Conservation (phyloP, 2,888 invertebrate genomes). For the Drosophila crucigera region DNA sequence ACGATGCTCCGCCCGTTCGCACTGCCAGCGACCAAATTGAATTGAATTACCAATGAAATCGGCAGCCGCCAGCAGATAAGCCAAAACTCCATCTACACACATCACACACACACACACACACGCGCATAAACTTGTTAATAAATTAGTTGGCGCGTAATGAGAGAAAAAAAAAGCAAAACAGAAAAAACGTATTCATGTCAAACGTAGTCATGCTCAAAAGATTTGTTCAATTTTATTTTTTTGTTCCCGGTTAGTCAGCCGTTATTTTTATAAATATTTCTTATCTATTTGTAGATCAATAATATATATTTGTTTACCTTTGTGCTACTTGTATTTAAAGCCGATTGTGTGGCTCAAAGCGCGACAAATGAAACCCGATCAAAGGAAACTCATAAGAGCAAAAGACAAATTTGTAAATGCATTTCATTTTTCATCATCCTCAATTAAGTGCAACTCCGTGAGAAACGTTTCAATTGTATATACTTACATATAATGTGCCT, state of each 20-base stretch:
- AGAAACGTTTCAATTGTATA: slow-evolving; percentile 8
- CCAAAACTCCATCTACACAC: slow-evolving; percentile 6
- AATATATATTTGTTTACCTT: slow-evolving; percentile 19
- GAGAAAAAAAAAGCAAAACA: not conserved
- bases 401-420: slow-evolving; percentile 38
- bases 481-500: slow-evolving; percentile 5
- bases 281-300: slow-evolving; percentile 12
- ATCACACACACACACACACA: slow-evolving; percentile 1
- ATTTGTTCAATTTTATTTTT: slow-evolving; percentile 37
- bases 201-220: slow-evolving; percentile 32
- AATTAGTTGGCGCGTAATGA: slow-evolving; percentile 2
- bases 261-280: slow-evolving; percentile 13
- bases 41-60: slow-evolving; percentile 19
- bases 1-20: slow-evolving; percentile 16
- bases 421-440: slow-evolving; percentile 21
- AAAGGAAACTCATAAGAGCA: slow-evolving; percentile 26
- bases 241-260: slow-evolving; percentile 28
- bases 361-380: slow-evolving; percentile 21
- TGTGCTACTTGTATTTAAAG: slow-evolving; percentile 31
- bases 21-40: slow-evolving; percentile 38
- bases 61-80: slow-evolving; percentile 28
- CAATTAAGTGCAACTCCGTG: slow-evolving; percentile 11
- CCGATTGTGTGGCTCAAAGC: slow-evolving; percentile 31
- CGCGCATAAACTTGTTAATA: slow-evolving; percentile 8
- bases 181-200: slow-evolving; percentile 17